Evolutionary conservation across 2,888 invertebrate species (phyloP).

Genomic region (Beris chalybata): DNA sequence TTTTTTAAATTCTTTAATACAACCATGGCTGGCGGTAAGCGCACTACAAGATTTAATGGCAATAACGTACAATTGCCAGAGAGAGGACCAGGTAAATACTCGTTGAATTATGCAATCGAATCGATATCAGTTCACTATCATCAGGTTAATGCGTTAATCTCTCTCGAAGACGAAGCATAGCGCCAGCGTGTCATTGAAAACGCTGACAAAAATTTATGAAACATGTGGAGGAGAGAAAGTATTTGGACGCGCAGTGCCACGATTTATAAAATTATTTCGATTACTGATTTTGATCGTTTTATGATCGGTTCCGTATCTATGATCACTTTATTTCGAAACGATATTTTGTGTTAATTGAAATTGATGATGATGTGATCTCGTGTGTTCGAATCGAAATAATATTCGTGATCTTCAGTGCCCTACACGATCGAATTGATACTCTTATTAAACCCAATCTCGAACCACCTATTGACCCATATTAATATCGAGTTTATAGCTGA

Average conservation of each 20-base stretch:
- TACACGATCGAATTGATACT: too few relatives aligned
- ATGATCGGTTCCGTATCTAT: too few relatives aligned
- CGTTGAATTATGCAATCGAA: conserved; percentile 8
- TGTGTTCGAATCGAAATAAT: too few relatives aligned
- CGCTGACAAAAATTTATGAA: conserved; percentile 7
- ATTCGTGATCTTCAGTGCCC: too few relatives aligned
- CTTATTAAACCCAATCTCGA: too few relatives aligned
- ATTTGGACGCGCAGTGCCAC: conserved; percentile 1
- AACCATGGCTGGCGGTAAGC: conserved; percentile 53
- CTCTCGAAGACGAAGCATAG: conserved; percentile 7
- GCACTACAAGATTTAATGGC: conserved; percentile 50
- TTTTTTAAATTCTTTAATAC: not conserved
- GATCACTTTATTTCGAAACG: too few relatives aligned
- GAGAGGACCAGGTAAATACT: conserved; percentile 55
- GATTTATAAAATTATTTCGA: too few relatives aligned
- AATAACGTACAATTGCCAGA: conserved; percentile 52
- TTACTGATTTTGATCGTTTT: too few relatives aligned
- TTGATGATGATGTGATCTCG: too few relatives aligned
- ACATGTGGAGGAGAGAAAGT: conserved; percentile 28
- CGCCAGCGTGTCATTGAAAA: conserved; percentile 31
- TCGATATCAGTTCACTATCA: conserved; percentile 10
- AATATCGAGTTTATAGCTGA: too few relatives aligned
- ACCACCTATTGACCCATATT: too few relatives aligned
- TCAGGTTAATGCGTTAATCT: conserved; percentile 3
- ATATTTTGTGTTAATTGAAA: too few relatives aligned